These are phyloP conservation scores for Manacus vitellinus DNA, from an alignment of 2,113 vertebrate species.

Conservation along the genomic window DNA sequence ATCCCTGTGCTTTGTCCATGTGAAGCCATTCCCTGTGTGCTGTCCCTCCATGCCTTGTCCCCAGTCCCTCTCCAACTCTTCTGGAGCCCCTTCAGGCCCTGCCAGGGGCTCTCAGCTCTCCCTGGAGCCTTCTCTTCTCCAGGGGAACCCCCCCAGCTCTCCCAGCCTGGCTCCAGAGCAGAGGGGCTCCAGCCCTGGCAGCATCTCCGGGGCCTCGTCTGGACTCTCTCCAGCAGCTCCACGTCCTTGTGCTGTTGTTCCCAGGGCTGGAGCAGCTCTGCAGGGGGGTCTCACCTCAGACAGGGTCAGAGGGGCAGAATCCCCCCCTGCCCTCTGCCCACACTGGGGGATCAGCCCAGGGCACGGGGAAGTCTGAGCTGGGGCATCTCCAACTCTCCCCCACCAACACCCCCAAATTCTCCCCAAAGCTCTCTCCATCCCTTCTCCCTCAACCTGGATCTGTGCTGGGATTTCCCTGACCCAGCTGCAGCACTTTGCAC, in stretches of 20 bases:
- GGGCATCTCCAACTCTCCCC: background rate
- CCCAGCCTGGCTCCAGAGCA: background rate
- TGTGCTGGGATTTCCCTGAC: accelerated
- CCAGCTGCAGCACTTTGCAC: background rate
- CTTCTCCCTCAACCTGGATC: background rate
- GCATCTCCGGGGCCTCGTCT: background rate
- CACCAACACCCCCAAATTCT: background rate
- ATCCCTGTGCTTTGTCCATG: background rate
- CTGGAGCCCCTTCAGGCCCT: background rate
- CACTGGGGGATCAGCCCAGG: background rate
- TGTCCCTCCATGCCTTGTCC: background rate
- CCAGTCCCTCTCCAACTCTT: background rate
- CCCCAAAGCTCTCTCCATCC: background rate
- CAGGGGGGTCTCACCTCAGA: background rate
- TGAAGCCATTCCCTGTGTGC: background rate
- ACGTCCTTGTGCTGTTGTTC: background rate
- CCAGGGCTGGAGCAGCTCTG: background rate
- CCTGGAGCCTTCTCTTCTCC: background rate
- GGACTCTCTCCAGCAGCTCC: background rate
- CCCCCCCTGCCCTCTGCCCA: background rate
- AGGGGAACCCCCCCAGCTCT: background rate
- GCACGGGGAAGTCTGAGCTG: background rate
- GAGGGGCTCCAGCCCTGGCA: background rate
- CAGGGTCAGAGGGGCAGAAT: background rate
- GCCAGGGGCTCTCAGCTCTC: background rate